These are phyloP conservation scores for Linepithema humile DNA, from an alignment of 1,140 invertebrate genomes.

Conservation along the genomic window DNA sequence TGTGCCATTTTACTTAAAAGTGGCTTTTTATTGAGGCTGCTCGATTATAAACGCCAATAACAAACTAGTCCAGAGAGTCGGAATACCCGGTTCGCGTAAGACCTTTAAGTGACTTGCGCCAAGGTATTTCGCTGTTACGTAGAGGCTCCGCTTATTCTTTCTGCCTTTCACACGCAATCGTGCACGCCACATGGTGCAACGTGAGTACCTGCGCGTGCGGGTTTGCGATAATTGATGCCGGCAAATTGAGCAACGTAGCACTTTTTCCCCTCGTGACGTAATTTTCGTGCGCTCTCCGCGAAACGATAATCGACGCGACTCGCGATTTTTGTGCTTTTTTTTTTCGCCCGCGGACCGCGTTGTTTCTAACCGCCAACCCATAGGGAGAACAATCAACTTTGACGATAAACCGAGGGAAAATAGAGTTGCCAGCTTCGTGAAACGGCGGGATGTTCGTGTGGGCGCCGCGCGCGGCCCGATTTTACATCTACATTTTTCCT, in stretches of 20 bases:
- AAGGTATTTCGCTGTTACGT: conserved; percentile 35
- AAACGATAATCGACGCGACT: conserved; percentile 28
- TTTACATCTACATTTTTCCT: neutral
- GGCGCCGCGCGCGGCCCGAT: neutral
- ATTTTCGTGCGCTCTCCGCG: conserved; percentile 14
- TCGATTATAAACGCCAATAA: neutral
- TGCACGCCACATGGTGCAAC: conserved; percentile 70
- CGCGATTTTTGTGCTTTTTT: neutral
- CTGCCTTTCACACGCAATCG: conserved; percentile 75
- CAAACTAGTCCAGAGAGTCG: neutral
- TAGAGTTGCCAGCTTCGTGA: neutral
- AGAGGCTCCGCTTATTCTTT: conserved; percentile 57
- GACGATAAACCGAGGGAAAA: neutral
- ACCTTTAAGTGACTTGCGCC: neutral
- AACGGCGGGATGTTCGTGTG: neutral
- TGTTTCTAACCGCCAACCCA: neutral
- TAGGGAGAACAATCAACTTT: conserved; percentile 26
- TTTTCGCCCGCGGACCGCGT: neutral
- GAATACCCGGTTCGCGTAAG: neutral
- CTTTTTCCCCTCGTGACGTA: conserved; percentile 52
- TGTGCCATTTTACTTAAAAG: too few species aligned
- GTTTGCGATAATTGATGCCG: conserved; percentile 72
- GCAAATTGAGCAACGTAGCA: conserved; percentile 73
- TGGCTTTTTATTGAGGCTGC: neutral
- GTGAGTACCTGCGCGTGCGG: conserved; percentile 66